These are phyloP conservation scores for Alouatta palliata DNA, from an alignment of 2,113 vertebrate species.

Conservation along the genomic window DNA sequence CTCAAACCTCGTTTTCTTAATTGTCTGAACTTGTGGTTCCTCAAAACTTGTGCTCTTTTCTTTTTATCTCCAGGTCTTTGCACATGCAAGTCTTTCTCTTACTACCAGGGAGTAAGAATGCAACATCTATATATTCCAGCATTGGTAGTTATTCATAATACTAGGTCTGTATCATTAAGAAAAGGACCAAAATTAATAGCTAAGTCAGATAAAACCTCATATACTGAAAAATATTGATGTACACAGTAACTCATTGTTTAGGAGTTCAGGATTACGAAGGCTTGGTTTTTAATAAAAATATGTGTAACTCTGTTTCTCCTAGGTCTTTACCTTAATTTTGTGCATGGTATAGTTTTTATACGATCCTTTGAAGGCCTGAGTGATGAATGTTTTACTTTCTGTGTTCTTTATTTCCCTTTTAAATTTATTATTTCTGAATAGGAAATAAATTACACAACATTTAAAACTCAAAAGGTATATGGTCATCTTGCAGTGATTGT, in stretches of 20 bases:
- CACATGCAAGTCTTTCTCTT: neutral
- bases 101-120: neutral
- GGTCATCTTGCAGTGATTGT: too few species aligned
- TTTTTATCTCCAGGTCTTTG: neutral
- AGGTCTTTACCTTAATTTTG: neutral
- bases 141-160: neutral
- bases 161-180: neutral
- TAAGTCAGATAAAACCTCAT: neutral
- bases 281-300: neutral
- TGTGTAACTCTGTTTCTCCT: neutral
- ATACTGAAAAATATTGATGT: neutral
- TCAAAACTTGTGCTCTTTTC: neutral
- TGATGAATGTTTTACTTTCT: neutral
- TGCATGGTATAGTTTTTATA: neutral
- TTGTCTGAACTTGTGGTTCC: neutral
- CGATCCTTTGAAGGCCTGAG: neutral
- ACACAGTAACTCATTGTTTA: neutral
- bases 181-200: neutral
- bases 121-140: neutral
- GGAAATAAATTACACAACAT: neutral
- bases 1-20: neutral
- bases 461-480: neutral
- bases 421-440: neutral
- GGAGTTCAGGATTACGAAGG: neutral
- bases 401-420: slow-evolving; percentile 7